Base-by-base conservation (phyloP, 2,888 invertebrate species). In the Leuctra nigra region DNA sequence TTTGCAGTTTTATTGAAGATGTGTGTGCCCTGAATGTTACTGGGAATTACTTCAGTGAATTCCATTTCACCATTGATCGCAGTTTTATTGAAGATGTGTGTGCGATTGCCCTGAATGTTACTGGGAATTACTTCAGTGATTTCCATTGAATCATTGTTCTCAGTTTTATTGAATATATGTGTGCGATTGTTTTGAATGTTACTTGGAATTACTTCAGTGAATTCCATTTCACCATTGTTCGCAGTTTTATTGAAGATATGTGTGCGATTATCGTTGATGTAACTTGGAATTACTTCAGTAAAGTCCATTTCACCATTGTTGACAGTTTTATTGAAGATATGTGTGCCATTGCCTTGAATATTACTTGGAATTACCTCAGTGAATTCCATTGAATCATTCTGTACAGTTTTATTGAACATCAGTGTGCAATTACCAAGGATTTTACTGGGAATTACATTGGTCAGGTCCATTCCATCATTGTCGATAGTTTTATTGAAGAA, bases 401-500 rank as follows among this genome's bases (percentile, higher is more conserved):
- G 7, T 11, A 29, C 11, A 11, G 29, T 29, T 7, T 29, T 29
- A 29, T 29, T 11, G 29, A 29, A 29, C 7, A n/a, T n/a, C n/a
- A n/a, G n/a, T n/a, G n/a, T n/a, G n/a, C n/a, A n/a, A n/a, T n/a
- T n/a, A n/a, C n/a, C n/a, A n/a, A n/a, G n/a, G n/a, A n/a, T n/a
- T n/a, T n/a, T n/a, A n/a, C n/a, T 6, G 29, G 29, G 11, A 29
- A 29, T 11, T 29, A 7, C 29, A 7, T 44, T 23, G 20, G 44
- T 44, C 20, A 44, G n/a, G 11, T 44, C 44, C 23, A 22, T 44
- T 2, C 23, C 44, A 44, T 38, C 38, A 38, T 38, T 38, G 38
- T 7, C 6, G 6, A 29, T 11, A 29, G 29, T 29, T 29, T 29
- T 29, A 29, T 29, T 29, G 11, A n/a, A n/a, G n/a, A n/a, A n/a